Base-by-base conservation (phyloP, 1,140 invertebrate species). In the Phocides pigmalion region DNA sequence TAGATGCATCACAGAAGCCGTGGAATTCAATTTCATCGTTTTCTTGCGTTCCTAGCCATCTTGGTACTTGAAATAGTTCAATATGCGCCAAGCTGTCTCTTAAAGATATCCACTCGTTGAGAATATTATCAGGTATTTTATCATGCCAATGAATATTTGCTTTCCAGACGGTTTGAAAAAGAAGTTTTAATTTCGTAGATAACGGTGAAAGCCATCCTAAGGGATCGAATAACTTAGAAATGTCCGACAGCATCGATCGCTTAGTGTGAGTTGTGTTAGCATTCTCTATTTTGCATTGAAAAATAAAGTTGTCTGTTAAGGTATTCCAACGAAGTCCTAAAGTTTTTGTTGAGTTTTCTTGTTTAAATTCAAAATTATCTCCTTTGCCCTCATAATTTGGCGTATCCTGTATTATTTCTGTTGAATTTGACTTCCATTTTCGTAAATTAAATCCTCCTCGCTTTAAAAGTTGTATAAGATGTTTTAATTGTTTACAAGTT, bases 81-180 rank as follows among this genome's bases (percentile, higher is more conserved):
- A 44, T 61, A 20, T 32, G 16, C 6, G 41, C 9, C 20, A 37
- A 28, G 11, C 56, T 28, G 9, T 66, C 54, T 42, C 22, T 58
- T 53, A 28, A 44, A 17, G 15, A 74, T 78, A 14, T 49, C 44
- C 44, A 82, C 4, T 54, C 42, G 2, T 58, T 44, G 11, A 42
- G n/a, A 9, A 76, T 42, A 9, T 75, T 50, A 11, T 62, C 20
- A 17, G 78, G 72, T 8, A 86, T 12, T 15, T 42, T n/a, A 32
- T 82, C 74, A 69, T 92, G 89, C 89, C 89, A 92, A 5, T 63
- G 64, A n/a, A 82, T 19, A 5, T 74, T 66, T 16, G 2, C 6
- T 32, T 42, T 41, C 80, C 87, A 82, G 2, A 87, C 11, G 8
- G 71, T 50, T 70, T 91, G 80, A 16, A 89, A 69, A 3, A 90